Evolutionary conservation across 2,113 vertebrate genomes (phyloP).

Genomic region (Thinocorus orbignyianus): DNA sequence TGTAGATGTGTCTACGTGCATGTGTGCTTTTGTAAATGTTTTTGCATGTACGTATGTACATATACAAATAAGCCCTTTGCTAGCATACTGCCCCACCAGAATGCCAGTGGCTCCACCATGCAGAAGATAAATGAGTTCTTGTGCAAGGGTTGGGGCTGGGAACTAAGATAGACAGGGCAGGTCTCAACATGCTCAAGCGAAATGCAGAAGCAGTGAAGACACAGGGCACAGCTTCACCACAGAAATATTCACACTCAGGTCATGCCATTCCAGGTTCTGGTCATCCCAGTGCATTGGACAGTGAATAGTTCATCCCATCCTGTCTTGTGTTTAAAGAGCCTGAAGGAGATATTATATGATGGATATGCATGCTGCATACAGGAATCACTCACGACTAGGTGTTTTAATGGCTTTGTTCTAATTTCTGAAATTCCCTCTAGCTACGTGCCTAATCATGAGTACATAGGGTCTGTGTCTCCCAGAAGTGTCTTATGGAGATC

Average conservation of each 20-base stretch:
- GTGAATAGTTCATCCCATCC: background rate
- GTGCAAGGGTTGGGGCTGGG: background rate
- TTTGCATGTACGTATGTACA: fast-evolving
- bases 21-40: background rate
- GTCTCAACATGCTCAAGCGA: background rate
- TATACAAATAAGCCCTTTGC: background rate
- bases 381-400: background rate
- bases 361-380: background rate
- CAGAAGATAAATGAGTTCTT: background rate
- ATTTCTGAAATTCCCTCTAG: background rate
- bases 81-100: background rate
- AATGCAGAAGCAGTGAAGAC: background rate
- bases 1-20: background rate
- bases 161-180: background rate
- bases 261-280: background rate
- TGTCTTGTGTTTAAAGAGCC: background rate
- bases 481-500: background rate
- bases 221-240: background rate
- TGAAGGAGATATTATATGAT: background rate
- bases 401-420: background rate
- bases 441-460: background rate
- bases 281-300: background rate
- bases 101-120: background rate
- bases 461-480: background rate
- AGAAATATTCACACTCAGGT: background rate